A percentile compares a stretch with the other conserved stretches of the same genome.
These are phyloP conservation scores for Melipona beecheii DNA, from an alignment of 2,888 invertebrate species.

Conservation along the genomic window DNA sequence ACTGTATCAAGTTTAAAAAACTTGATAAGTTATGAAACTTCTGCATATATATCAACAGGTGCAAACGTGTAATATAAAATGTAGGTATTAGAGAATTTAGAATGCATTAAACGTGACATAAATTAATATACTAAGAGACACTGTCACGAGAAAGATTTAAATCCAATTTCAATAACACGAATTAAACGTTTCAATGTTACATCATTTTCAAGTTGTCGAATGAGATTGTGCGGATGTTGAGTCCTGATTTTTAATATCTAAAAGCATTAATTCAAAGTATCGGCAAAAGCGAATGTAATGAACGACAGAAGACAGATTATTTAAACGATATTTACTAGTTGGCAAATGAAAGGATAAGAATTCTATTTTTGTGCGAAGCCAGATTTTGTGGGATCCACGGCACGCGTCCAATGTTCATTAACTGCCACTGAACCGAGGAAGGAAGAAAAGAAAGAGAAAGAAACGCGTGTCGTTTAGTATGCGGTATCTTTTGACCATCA, in stretches of 20 bases:
- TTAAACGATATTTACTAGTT: conserved; percentile 26
- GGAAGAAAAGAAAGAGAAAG: conserved; percentile 38
- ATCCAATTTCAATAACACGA: conserved; percentile 5
- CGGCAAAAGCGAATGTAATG: neutral
- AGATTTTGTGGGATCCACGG: conserved; percentile 59
- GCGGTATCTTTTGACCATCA: conserved; percentile 75
- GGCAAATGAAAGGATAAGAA: conserved; percentile 37
- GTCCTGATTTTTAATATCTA: neutral
- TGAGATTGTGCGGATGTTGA: neutral
- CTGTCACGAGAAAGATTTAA: neutral
- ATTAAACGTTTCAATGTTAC: neutral
- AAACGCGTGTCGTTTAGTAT: conserved; percentile 79
- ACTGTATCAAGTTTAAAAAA: neutral
- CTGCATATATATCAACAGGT: conserved; percentile 4
- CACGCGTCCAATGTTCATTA: conserved; percentile 73
- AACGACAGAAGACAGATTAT: conserved; percentile 28
- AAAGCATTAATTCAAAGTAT: neutral
- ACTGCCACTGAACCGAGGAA: conserved; percentile 50
- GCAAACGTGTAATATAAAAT: neutral
- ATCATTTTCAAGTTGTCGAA: neutral
- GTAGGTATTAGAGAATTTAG: neutral
- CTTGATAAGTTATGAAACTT: neutral
- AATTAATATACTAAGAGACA: neutral
- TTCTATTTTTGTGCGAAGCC: conserved; percentile 50
- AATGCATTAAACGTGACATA: neutral